Base-by-base conservation (phyloP, 1,140 invertebrate species). In the Rhizoglyphus robini region DNA sequence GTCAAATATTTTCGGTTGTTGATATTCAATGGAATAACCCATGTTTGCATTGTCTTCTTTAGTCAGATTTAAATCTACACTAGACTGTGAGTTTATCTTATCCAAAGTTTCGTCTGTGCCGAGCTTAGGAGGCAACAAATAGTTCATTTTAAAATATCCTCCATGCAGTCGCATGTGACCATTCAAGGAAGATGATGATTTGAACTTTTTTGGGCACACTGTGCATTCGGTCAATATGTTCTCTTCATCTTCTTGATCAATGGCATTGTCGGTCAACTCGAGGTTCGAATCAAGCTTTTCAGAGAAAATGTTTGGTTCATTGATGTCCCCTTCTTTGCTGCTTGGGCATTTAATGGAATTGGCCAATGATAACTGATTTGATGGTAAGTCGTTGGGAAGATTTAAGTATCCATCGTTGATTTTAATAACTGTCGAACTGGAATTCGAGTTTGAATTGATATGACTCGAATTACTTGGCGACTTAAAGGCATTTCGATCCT, bases 191-290 rank as follows among this genome's bases (percentile, higher is more conserved):
- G 25, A 29, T 23, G 48, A 18, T 15, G 49, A 36, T 57, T 65
- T 54, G 34, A 65, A 65, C 25, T 25, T 11, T 54, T 57, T 54
- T 23, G n/a, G 15, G 41, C 63, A 65, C 25, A 57, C 13, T 25
- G 30, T 18, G 30, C 63, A 65, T 57, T 65, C 63, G 5, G 34
- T 18, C 29, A n/a, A 27, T 15, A 8, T 63, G n/a, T n/a, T n/a
- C n/a, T n/a, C n/a, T n/a, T n/a, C n/a, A n/a, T n/a, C n/a, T n/a
- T n/a, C 25, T 15, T 59, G 57, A 11, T 41, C 11, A 11, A 11
- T 11, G n/a, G 11, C 11, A 11, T 41, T 11, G 15, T 18, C 23
- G 20, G 30, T 54, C 30, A 23, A 2, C 23, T 54, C 3, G 23
- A 18, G 23, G 3, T 54, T 23, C 49, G 27, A 29, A 2, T 54